These are phyloP conservation scores for Poeciliopsis occidentalis DNA, from an alignment of 2,113 vertebrate genomes.

Conservation along the genomic window DNA sequence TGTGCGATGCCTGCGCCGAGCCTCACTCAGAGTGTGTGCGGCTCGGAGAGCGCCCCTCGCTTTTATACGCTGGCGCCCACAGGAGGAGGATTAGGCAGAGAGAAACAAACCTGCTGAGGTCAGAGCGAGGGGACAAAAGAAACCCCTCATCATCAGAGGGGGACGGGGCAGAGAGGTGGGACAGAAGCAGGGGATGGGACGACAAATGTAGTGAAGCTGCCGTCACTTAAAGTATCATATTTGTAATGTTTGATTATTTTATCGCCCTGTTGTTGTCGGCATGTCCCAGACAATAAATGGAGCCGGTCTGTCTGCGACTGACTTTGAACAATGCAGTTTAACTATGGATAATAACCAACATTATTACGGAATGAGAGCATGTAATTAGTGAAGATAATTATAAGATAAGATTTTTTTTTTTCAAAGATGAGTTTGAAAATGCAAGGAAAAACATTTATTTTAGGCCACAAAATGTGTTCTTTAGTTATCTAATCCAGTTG, in stretches of 20 bases:
- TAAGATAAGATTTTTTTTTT: not conserved
- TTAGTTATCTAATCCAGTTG: not conserved
- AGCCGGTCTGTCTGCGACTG: not conserved
- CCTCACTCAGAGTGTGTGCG: constrained; percentile 79
- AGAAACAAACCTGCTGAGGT: constrained; percentile 80
- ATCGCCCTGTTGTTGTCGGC: not conserved
- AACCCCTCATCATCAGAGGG: constrained; percentile 78
- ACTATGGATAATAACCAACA: not conserved
- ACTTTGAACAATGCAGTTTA: not conserved
- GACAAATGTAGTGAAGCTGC: not conserved
- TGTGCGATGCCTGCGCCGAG: constrained; percentile 66
- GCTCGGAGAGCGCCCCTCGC: constrained; percentile 39
- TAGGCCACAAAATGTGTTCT: not conserved
- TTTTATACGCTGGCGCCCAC: constrained; percentile 83
- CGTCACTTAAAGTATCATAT: not conserved
- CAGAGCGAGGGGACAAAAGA: constrained; percentile 78
- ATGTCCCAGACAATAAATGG: not conserved
- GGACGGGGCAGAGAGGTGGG: constrained; percentile 41
- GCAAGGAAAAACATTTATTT: not conserved
- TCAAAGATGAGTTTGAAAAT: too few species aligned
- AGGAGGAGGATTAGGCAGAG: constrained; percentile 73
- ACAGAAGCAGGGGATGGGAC: constrained; percentile 3
- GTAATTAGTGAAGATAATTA: not conserved
- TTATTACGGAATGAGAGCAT: not conserved
- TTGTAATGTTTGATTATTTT: not conserved